Evolutionary conservation across 2,797 vertebrate genomes (phyloP).

Genomic region (Lepilemur ruficaudatus): DNA sequence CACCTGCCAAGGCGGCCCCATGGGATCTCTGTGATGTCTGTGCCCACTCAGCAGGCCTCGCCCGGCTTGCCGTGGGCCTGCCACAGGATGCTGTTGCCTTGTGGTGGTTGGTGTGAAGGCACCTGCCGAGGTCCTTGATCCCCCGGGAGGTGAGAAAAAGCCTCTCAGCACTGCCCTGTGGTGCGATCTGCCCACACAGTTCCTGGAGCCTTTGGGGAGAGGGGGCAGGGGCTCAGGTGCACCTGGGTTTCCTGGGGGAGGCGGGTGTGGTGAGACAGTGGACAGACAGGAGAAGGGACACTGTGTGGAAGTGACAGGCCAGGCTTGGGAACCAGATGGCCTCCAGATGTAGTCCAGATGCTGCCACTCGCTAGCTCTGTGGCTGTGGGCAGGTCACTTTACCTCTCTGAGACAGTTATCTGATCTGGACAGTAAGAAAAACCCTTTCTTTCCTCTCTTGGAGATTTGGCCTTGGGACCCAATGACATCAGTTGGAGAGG

Average conservation of each 20-base stretch:
- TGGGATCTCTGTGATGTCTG: background rate
- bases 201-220: background rate
- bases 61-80: background rate
- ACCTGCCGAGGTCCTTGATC: background rate
- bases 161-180: background rate
- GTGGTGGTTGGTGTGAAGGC: background rate
- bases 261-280: background rate
- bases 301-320: background rate
- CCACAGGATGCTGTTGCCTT: background rate
- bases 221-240: background rate
- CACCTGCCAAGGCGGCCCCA: background rate
- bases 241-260: background rate
- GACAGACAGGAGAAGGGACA: background rate
- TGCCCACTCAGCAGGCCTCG: background rate
- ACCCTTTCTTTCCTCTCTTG: background rate
- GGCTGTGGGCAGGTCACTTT: background rate
- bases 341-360: background rate
- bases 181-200: background rate
- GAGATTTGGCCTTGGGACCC: background rate
- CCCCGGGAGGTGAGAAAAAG: background rate
- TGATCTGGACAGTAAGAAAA: background rate
- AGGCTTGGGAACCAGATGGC: background rate
- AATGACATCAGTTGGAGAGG: background rate
- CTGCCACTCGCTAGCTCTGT: background rate
- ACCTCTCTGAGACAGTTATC: background rate